These are phyloP conservation scores for Heliconius ismenius DNA, from an alignment of 2,888 invertebrate species.

Conservation along the genomic window DNA sequence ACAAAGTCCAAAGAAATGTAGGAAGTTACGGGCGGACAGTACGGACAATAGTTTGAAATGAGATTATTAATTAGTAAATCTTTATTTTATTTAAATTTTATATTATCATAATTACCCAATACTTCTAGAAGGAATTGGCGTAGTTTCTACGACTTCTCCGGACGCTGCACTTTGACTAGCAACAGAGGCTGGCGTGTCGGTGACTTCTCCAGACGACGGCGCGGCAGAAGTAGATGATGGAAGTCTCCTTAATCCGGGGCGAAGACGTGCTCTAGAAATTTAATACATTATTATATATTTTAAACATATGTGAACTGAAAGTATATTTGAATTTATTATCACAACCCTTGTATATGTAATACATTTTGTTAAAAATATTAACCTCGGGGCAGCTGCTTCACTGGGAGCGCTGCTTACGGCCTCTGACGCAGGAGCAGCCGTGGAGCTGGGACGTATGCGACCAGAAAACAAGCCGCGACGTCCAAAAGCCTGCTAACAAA, in stretches of 20 bases:
- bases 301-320: background rate
- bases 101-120: constrained; percentile 57
- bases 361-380: constrained; percentile 10
- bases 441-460: constrained; percentile 65
- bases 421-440: constrained; percentile 59
- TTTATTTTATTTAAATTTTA: background rate
- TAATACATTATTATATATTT: background rate
- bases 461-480: constrained; percentile 72
- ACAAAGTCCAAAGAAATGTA: background rate
- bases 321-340: background rate
- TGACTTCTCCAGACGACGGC: constrained; percentile 51
- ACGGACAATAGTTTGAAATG: background rate
- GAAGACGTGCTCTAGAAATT: constrained; percentile 68
- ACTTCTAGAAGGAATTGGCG: constrained; percentile 63
- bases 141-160: constrained; percentile 69
- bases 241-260: constrained; percentile 66
- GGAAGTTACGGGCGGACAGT: too few species aligned
- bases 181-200: constrained; percentile 57
- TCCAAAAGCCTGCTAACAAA: constrained; percentile 64
- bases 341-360: too few species aligned
- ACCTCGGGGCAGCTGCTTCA: constrained; percentile 67
- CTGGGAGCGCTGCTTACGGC: constrained; percentile 58
- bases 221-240: constrained; percentile 61
- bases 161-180: constrained; percentile 51
- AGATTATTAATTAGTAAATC: background rate